Evolutionary conservation across 2,888 invertebrate species (phyloP).

Genomic region (Drosophila barbarae): DNA sequence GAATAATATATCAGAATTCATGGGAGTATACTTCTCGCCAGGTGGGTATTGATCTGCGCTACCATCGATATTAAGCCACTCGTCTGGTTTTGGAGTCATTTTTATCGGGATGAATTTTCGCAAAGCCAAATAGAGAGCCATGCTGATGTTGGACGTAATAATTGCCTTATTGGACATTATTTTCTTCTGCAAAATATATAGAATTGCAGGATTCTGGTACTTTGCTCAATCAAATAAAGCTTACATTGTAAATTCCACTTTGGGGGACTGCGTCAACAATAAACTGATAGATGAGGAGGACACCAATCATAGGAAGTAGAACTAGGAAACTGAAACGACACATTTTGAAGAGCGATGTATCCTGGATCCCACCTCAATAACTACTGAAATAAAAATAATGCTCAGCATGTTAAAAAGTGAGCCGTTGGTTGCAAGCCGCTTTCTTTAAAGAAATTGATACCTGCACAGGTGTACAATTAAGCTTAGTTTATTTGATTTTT

Average conservation of each 20-base stretch:
- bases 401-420: background rate
- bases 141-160: constrained; percentile 26
- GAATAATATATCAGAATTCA: background rate
- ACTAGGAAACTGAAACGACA: background rate
- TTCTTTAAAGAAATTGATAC: constrained; percentile 13
- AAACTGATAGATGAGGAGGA: background rate
- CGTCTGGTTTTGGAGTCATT: background rate
- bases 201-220: background rate
- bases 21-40: background rate
- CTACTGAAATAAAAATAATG: constrained; percentile 1
- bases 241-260: background rate
- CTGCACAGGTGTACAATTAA: constrained; percentile 47
- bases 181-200: constrained; percentile 9
- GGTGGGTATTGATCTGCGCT: background rate
- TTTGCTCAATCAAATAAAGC: background rate
- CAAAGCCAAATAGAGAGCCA: constrained; percentile 1
- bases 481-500: constrained; percentile 66
- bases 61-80: background rate
- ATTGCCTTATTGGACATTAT: constrained; percentile 21
- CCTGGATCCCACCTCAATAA: background rate
- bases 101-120: background rate
- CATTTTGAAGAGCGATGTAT: constrained; percentile 2
- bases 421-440: background rate
- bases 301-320: background rate
- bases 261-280: background rate